Evolutionary conservation across 1,140 invertebrate species (phyloP).

Genomic region (Pseudomyrmex pallidus): DNA sequence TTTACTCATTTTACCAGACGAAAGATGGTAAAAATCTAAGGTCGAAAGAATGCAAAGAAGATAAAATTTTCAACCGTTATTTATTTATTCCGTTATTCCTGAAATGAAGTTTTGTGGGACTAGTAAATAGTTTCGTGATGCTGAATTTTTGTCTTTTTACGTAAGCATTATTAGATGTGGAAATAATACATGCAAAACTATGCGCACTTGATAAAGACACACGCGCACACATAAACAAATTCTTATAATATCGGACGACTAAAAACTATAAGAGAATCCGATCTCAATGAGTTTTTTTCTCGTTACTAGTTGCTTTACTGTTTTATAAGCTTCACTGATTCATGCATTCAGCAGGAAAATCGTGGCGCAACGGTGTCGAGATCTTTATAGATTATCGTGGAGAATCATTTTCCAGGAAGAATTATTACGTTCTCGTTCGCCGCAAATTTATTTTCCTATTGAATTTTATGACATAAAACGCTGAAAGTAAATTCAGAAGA

Average conservation of each 20-base stretch:
- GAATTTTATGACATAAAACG: constrained; percentile 19
- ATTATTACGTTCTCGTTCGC: constrained; percentile 8
- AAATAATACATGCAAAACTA: constrained; percentile 43
- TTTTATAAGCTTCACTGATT: constrained; percentile 25
- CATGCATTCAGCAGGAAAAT: constrained; percentile 24
- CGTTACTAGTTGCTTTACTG: not conserved
- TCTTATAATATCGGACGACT: constrained; percentile 15
- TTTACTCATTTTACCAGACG: too few species aligned
- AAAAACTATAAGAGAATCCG: constrained; percentile 3
- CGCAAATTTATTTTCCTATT: constrained; percentile 21
- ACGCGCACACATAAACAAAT: not conserved
- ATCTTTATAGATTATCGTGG: constrained; percentile 13
- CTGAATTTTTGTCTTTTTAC: not conserved
- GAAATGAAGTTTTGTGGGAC: too few species aligned
- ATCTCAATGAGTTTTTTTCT: constrained; percentile 3
- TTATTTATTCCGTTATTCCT: not conserved
- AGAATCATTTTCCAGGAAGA: constrained; percentile 30
- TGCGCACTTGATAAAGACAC: constrained; percentile 29
- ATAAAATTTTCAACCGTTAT: not conserved
- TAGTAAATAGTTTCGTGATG: not conserved
- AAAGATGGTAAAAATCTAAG: not conserved
- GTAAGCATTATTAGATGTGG: constrained; percentile 19
- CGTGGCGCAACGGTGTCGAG: constrained; percentile 9
- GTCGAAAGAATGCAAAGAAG: not conserved
- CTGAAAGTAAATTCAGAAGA: not conserved